phyloP scores from a whole-genome alignment of 2,113 vertebrate genomes.

The Sylvicapra grimmia region DNA sequence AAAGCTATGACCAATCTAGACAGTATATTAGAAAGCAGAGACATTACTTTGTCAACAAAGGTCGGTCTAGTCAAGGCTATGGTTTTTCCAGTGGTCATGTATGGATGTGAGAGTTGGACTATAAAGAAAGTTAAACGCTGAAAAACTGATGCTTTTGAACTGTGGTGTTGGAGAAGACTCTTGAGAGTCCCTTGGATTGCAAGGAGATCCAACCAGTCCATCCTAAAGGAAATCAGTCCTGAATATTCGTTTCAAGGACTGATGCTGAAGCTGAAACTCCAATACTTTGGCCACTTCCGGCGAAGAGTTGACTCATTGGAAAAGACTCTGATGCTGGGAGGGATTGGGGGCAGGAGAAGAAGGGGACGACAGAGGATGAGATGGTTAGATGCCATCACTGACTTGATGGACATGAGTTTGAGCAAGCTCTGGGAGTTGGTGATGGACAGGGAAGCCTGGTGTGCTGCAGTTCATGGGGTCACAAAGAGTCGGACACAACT shows the following conservation, averaged over 20 bases:
- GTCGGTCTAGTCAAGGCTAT: neutral
- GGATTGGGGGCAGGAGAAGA: neutral
- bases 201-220: neutral
- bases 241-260: neutral
- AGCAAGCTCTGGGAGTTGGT: neutral
- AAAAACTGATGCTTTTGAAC: neutral
- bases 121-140: fast-evolving
- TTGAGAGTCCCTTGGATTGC: neutral
- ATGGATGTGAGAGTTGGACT: neutral
- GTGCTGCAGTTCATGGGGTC: neutral
- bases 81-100: neutral
- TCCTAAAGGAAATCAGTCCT: neutral
- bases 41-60: neutral
- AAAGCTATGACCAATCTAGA: neutral
- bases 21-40: neutral
- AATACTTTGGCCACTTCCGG: neutral
- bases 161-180: neutral
- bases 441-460: neutral
- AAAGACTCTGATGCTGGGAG: neutral
- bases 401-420: neutral
- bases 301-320: neutral
- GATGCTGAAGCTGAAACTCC: neutral
- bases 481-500: neutral
- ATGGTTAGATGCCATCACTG: neutral
- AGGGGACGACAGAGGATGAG: neutral